phyloP scores from a whole-genome alignment of 2,113 vertebrate species.

The Saccopteryx bilineata region DNA sequence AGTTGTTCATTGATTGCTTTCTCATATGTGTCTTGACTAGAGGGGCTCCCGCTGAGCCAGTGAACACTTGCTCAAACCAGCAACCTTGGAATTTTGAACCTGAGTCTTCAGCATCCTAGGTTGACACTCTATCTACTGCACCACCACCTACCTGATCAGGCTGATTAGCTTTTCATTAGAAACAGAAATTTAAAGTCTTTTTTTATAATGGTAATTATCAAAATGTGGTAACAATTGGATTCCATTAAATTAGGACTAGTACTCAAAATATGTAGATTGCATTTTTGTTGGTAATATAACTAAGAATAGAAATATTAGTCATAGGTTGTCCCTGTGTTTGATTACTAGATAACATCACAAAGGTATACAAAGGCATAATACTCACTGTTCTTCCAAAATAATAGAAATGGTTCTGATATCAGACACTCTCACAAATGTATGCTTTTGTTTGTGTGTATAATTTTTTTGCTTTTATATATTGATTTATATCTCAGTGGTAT shows the following conservation, averaged over 20 bases:
- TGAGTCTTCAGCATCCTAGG: no score
- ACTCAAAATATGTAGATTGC: background rate
- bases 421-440: background rate
- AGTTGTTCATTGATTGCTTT: no score
- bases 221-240: background rate
- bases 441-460: background rate
- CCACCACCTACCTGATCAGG: no score
- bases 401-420: background rate
- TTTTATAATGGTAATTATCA: background rate
- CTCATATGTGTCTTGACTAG: no score
- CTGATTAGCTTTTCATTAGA: background rate
- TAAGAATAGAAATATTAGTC: background rate
- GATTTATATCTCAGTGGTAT: background rate
- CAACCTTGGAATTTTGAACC: no score
- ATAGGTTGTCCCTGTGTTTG: background rate
- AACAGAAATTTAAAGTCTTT: background rate
- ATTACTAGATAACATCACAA: background rate
- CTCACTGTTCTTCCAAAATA: background rate
- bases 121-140: no score
- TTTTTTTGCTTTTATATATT: background rate
- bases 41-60: no score
- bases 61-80: no score
- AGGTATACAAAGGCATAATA: background rate
- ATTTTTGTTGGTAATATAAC: background rate
- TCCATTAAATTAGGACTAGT: background rate